Evolutionary conservation across 2,113 vertebrate genomes (phyloP), one percentile per base, ranked within the genome.

Genomic region (Vulpes lagopus): DNA sequence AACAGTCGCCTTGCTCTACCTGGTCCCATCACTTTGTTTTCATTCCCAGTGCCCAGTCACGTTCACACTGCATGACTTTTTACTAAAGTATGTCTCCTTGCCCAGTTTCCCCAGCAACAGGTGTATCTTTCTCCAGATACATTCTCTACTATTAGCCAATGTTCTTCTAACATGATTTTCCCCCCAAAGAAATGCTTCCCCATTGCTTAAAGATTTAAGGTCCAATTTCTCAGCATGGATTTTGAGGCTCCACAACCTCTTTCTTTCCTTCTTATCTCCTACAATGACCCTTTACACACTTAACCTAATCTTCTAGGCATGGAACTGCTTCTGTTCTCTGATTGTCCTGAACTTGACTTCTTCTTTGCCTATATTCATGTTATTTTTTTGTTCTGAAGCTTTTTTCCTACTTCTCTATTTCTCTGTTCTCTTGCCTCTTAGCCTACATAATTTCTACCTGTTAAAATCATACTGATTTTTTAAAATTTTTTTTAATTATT

Each of bases 381-480:
- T 96, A 8, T 27, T 20, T 62, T 96, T 96, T 91, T 11, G 5
- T 93, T 27, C 43, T n/a, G 2, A 51, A 84, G 25, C 30, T 74
- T 79, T 49, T 74, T 85, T 91, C 89, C 25, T 7, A 35, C 7
- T 96, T 76, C 22, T 43, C n/a, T 64, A 1, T 64, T 95, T 80
- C 38, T 80, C 16, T 2, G 32, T 25, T 85, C 15, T 12, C 22
- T 64, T 65, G 59, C 30, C 55, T 16, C 25, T 19, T 69, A 51
- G 35, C 30, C 64, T 93, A 35, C 27, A 10, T 81, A 93, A 86
- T 97, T 85, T 86, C 49, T 95, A 17, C 23, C 49, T 97, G 89
- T 80, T 95, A 91, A 96, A 95, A 95, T 35, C 59, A 22, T 59
- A n/a, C 32, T 82, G 16, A 32, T 79, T 43, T 43, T 67, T 87